Evolutionary conservation across 2,113 vertebrate genomes (phyloP).

Genomic region (Prolemur simus): DNA sequence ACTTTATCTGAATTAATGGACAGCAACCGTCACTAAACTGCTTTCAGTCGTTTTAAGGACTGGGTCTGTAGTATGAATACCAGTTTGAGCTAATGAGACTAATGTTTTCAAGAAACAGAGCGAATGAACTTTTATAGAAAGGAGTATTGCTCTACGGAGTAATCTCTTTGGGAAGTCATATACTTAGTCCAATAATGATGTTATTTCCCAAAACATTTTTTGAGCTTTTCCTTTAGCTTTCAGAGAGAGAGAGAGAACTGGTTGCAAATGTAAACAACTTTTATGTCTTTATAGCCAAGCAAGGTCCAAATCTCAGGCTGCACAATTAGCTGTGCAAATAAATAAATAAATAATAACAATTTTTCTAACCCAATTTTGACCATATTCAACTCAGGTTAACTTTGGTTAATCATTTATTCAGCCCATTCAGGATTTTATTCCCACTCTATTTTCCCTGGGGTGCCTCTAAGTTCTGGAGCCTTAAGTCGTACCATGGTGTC

Average conservation of each 20-base stretch:
- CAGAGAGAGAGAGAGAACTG: slow-evolving; percentile 47
- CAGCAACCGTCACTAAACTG: slow-evolving; percentile 18
- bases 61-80: not conserved
- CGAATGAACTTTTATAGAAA: slow-evolving; percentile 31
- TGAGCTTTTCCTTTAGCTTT: slow-evolving; percentile 68
- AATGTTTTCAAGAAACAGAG: slow-evolving; percentile 44
- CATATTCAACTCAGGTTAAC: slow-evolving; percentile 8
- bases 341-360: not conserved
- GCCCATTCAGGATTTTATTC: not conserved
- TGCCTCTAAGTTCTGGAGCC: not conserved
- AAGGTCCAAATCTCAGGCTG: slow-evolving; percentile 30
- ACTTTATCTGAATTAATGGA: slow-evolving; percentile 53
- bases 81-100: slow-evolving; percentile 4
- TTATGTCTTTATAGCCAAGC: slow-evolving; percentile 52
- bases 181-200: slow-evolving; percentile 67
- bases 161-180: slow-evolving; percentile 64
- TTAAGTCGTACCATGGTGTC: not conserved
- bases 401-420: slow-evolving; percentile 47
- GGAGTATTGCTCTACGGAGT: slow-evolving; percentile 35
- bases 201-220: slow-evolving; percentile 76
- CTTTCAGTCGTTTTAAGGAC: not conserved
- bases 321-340: slow-evolving; percentile 38
- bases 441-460: not conserved
- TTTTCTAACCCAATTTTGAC: slow-evolving; percentile 41
- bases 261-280: slow-evolving; percentile 62